phyloP scores from a whole-genome alignment of 1,140 invertebrate species.

The Chrysomallon squamiferum region DNA sequence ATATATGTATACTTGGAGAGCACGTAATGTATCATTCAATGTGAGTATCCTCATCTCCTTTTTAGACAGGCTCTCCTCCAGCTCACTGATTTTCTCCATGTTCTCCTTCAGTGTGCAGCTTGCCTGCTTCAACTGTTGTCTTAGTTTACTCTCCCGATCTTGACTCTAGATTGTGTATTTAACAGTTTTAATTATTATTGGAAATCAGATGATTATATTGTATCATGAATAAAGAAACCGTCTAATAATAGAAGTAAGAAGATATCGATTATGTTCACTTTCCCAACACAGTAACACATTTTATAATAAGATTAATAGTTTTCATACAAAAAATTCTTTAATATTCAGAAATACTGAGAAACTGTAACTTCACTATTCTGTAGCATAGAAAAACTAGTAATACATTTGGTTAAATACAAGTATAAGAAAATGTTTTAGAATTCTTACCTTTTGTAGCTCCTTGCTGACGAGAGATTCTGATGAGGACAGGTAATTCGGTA shows the following conservation, averaged over 20 bases:
- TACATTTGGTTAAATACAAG: no score
- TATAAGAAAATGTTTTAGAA: no score
- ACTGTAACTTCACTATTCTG: no score
- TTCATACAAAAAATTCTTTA: no score
- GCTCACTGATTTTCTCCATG: constrained; percentile 23
- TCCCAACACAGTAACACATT: no score
- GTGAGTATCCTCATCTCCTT: constrained; percentile 10
- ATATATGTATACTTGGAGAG: constrained; percentile 8
- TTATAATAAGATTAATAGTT: no score
- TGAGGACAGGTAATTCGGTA: neutral
- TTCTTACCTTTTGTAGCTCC: constrained; percentile 2
- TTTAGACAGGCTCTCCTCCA: constrained; percentile 22
- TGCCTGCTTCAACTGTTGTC: constrained; percentile 26
- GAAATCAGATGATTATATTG: neutral
- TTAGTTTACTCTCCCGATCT: constrained; percentile 25
- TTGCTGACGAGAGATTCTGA: neutral
- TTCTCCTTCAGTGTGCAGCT: constrained; percentile 20
- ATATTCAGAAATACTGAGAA: no score
- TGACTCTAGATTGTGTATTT: constrained; percentile 24
- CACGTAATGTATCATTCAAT: constrained; percentile 5
- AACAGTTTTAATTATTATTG: neutral
- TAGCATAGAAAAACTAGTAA: no score
- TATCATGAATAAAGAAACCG: neutral
- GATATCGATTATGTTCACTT: no score
- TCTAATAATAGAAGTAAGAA: neutral